phyloP scores from a whole-genome alignment of 2,113 vertebrate species.

The Gasterosteus aculeatus region DNA sequence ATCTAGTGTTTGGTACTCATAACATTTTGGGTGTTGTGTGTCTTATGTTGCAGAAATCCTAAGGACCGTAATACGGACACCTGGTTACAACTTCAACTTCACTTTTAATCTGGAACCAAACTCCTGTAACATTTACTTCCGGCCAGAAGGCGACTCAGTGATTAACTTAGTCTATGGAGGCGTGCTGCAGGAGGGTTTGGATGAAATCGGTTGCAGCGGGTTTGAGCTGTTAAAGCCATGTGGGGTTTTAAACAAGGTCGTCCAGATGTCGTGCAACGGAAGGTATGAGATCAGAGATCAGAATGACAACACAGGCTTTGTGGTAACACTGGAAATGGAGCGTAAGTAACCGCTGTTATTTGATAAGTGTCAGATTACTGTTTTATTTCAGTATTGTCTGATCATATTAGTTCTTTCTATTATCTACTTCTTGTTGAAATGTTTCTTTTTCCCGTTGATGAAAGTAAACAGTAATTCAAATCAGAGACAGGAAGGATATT shows the following conservation, averaged over 20 bases:
- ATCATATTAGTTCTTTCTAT: neutral
- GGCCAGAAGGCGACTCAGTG: accelerated
- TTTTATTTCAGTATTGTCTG: too few relatives aligned
- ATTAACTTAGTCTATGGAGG: neutral
- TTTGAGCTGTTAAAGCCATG: constrained; percentile 10
- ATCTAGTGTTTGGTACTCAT: neutral
- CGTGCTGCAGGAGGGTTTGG: too few relatives aligned
- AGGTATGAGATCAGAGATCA: constrained; percentile 28
- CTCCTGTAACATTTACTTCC: constrained; percentile 51
- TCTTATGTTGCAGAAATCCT: constrained; percentile 1
- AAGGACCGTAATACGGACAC: accelerated
- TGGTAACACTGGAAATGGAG: neutral
- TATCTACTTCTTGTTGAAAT: neutral
- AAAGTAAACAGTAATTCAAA: neutral
- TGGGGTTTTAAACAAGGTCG: neutral
- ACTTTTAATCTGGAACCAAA: neutral
- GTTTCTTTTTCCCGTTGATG: neutral
- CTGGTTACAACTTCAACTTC: accelerated
- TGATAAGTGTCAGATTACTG: too few relatives aligned
- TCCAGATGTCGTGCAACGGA: neutral
- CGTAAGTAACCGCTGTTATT: constrained; percentile 17
- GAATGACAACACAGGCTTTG: neutral
- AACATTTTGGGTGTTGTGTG: neutral
- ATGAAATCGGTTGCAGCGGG: neutral
- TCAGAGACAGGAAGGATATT: neutral